Conservation (phyloP, 2,113 vertebrate genomes). For the Oplegnathus fasciatus region DNA sequence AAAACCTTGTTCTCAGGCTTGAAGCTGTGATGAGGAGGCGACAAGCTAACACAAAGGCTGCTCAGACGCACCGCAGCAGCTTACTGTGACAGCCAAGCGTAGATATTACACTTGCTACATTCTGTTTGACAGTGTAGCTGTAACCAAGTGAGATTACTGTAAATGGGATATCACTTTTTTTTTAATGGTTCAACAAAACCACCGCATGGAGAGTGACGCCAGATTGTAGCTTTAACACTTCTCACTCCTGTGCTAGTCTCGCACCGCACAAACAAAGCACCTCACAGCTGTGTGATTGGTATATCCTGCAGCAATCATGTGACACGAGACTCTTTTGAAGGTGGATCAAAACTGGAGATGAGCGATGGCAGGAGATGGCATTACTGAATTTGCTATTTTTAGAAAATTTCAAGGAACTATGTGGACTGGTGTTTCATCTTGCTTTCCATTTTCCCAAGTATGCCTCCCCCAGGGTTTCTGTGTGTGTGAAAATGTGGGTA, state of each 20-base stretch:
- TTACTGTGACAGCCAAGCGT: constrained; percentile 9
- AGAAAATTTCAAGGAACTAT: constrained; percentile 27
- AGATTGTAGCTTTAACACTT: constrained; percentile 20
- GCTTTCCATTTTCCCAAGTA: neutral
- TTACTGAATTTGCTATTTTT: constrained; percentile 51
- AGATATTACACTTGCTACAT: constrained; percentile 26
- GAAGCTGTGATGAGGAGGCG: constrained; percentile 44
- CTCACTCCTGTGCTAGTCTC: constrained; percentile 12
- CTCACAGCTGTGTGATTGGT: constrained; percentile 16
- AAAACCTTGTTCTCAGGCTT: constrained; percentile 39
- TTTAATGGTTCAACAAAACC: constrained; percentile 32
- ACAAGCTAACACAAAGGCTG: constrained; percentile 35
- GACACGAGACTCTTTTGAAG: constrained; percentile 1
- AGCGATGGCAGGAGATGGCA: constrained; percentile 7
- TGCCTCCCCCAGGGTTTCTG: neutral
- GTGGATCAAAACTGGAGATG: constrained; percentile 30
- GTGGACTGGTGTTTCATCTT: constrained; percentile 6
- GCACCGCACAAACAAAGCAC: constrained; percentile 10
- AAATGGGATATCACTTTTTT: constrained; percentile 28
- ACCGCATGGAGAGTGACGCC: neutral
- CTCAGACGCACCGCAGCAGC: neutral
- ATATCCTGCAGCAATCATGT: constrained; percentile 29
- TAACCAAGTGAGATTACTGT: constrained; percentile 43
- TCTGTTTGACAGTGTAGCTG: constrained; percentile 25
- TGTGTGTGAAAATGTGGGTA: neutral